These are phyloP conservation scores for Silurus aristotelis DNA, from an alignment of 2,797 vertebrate genomes.

Conservation along the genomic window DNA sequence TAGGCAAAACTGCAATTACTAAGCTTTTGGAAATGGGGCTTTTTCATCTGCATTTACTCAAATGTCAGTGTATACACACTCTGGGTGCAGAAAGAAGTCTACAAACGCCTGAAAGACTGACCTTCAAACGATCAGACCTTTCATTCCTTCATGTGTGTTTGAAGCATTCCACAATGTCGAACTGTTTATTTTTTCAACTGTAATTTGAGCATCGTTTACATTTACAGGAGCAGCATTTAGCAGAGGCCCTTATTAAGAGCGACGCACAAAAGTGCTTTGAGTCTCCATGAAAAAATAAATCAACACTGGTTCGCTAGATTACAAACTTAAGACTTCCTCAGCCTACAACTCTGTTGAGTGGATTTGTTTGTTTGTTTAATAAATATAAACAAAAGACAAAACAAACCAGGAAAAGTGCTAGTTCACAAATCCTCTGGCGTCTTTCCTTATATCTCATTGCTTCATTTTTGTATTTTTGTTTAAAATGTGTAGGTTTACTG, in stretches of 20 bases:
- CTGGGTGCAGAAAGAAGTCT: background rate
- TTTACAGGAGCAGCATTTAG: no score
- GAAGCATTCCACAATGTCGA: background rate
- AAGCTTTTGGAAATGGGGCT: background rate
- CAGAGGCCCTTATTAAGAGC: no score
- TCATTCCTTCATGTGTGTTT: background rate
- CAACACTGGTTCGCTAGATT: no score
- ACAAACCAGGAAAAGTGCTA: no score
- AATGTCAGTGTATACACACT: background rate
- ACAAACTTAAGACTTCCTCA: no score
- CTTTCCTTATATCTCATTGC: background rate
- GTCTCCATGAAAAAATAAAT: no score
- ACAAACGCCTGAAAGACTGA: background rate
- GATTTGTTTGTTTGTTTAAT: no score
- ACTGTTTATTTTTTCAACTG: background rate
- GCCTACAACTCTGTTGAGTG: no score
- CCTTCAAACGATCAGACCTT: background rate
- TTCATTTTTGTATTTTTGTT: no score
- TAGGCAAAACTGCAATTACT: background rate
- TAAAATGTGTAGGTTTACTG: background rate
- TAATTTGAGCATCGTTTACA: no score
- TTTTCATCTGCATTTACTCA: background rate
- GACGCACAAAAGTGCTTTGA: no score
- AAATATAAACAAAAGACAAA: no score
- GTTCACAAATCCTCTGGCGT: background rate